Base-by-base conservation (phyloP, 2,797 vertebrate species). In the Acridotheres tristis region DNA sequence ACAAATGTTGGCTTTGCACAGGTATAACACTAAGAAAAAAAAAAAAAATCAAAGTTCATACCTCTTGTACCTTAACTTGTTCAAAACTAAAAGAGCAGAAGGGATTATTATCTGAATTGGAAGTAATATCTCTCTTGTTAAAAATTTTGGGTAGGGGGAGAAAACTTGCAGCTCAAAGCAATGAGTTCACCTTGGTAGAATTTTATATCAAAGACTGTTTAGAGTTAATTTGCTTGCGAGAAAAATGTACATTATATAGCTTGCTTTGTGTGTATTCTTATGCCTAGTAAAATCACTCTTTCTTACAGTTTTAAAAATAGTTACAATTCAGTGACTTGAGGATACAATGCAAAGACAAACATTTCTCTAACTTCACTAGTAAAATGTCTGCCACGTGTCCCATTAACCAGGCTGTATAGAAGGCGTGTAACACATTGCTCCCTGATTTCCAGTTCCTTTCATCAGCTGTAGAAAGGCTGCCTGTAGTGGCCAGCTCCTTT, bases 191-290 rank as follows among this genome's bases (percentile, higher is more conserved):
- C 71, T 93, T 94, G 90, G 91, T 96, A 97, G 96, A 96, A 96
- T 97, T 97, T 96, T 90, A 58, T 98, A 98, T 98, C 98, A 98
- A 98, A 98, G 97, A 97, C 98, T 98, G 97, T 94, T 93, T 69
- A 77, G 96, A 91, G 69, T 91, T 96, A 85, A 96, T 96, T 92
- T 96, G 95, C 97, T 90, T 98, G 97, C 62, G 93, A 98, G 97
- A 97, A 93, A 95, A 96, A 85, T 85, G 74, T 95, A 94, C 50
- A 8, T 85, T 81, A 27, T 69, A 83, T 11, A 55, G 76, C 76
- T 55, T 96, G 95, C 90, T 96, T 96, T 96, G 86, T 95, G 91
- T 97, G 77, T 91, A 95, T 89, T 95, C 47, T 87, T 97, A 50
- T 92, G 92, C 67, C 62, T 83, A 75, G 73, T 53, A 84, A 94